Percentiles rank a stretch among this genome's conserved stretches.
Evolutionary conservation across 1,140 invertebrate genomes (phyloP).

Genomic region (Scaptomyza hsui): DNA sequence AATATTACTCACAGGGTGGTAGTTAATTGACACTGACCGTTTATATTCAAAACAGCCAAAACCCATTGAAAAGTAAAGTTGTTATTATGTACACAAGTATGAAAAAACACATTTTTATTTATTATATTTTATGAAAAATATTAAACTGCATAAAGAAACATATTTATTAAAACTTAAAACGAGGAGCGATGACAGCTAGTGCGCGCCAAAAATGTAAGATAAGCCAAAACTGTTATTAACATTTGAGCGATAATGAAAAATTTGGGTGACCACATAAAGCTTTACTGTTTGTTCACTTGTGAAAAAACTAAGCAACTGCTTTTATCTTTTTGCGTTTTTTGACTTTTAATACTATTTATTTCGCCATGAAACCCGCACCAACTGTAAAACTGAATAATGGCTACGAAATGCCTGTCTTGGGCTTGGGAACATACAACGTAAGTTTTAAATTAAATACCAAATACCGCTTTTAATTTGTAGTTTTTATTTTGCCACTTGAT

Average conservation of each 20-base stretch:
- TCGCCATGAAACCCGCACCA: constrained; percentile 69
- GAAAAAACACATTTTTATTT: no score
- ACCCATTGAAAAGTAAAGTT: no score
- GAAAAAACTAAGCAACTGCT: neutral
- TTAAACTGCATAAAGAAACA: no score
- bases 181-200: no score
- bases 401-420: constrained; percentile 86
- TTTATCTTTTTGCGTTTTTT: neutral
- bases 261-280: neutral
- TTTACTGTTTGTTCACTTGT: neutral
- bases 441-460: constrained; percentile 42
- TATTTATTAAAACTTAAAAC: no score
- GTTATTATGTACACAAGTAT: no score
- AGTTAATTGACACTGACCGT: neutral
- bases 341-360: neutral
- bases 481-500: no score
- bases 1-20: neutral
- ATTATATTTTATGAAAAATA: no score
- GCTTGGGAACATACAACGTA: constrained; percentile 88
- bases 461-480: no score
- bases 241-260: constrained; percentile 1
- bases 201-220: neutral
- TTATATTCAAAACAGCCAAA: no score
- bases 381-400: constrained; percentile 85
- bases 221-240: neutral